Evolutionary conservation across 2,113 vertebrate genomes (phyloP).

Genomic region (Scalopus aquaticus): DNA sequence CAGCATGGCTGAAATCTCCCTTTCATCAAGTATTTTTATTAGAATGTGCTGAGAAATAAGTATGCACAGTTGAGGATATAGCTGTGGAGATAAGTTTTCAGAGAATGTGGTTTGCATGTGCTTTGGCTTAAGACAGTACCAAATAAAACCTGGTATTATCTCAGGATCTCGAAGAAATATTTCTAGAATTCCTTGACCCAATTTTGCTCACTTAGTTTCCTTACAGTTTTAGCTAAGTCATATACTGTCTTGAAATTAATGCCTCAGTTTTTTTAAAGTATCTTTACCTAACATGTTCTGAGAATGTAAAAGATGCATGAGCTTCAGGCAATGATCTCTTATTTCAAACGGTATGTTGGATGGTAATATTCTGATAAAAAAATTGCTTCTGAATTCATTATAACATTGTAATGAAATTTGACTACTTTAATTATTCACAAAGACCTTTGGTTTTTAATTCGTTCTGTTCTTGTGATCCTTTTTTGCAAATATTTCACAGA

Average conservation of each 20-base stretch:
- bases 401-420: background rate
- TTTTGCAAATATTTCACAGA: background rate
- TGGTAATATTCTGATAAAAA: background rate
- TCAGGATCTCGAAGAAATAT: background rate
- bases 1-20: background rate
- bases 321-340: background rate
- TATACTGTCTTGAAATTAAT: background rate
- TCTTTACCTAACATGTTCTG: background rate
- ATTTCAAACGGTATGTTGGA: background rate
- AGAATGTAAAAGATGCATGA: background rate
- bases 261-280: background rate
- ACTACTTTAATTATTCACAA: background rate
- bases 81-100: background rate
- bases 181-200: background rate
- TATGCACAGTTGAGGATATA: background rate
- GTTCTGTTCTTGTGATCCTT: background rate
- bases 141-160: background rate
- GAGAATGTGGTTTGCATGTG: background rate
- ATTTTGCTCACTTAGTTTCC: background rate
- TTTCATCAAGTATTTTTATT: background rate
- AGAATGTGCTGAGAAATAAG: background rate
- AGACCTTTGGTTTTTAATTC: background rate
- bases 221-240: background rate
- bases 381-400: background rate
- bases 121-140: background rate